Conservation (phyloP, 1,140 invertebrate genomes). For the Lordiphosa collinella region DNA sequence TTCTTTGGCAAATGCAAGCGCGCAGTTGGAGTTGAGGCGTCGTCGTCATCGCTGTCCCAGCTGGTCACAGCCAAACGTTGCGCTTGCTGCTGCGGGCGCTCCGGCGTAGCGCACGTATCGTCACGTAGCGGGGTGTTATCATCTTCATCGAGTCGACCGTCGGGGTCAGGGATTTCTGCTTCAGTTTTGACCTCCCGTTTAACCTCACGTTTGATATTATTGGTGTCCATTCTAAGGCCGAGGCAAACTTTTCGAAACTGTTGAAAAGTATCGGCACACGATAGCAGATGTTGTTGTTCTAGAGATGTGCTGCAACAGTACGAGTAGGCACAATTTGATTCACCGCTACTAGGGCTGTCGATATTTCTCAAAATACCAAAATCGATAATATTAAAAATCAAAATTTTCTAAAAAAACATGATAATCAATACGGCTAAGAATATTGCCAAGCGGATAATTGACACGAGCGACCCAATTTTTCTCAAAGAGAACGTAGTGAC, state of each 20-base stretch:
- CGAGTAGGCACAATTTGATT: too few species aligned
- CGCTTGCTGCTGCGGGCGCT: background rate
- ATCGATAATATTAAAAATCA: too few species aligned
- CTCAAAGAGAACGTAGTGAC: too few species aligned
- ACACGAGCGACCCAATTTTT: too few species aligned
- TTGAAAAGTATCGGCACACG: background rate
- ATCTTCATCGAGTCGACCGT: slow-evolving; percentile 14
- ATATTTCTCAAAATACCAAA: too few species aligned
- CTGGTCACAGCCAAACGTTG: background rate
- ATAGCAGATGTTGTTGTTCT: too few species aligned
- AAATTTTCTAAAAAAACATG: too few species aligned
- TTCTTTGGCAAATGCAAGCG: background rate
- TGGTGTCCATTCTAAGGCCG: background rate
- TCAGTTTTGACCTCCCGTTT: background rate
- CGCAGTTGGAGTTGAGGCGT: background rate
- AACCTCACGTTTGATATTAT: background rate
- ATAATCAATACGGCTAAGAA: too few species aligned
- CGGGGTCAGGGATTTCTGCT: background rate
- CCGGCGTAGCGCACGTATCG: background rate
- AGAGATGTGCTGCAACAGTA: too few species aligned
- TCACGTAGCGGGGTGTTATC: slow-evolving; percentile 30
- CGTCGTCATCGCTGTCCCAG: slow-evolving; percentile 39
- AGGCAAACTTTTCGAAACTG: background rate
- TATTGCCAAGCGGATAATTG: too few species aligned
- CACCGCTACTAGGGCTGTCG: too few species aligned